Conservation (phyloP, 2,888 invertebrate genomes). For the Epirrhoe alternata region DNA sequence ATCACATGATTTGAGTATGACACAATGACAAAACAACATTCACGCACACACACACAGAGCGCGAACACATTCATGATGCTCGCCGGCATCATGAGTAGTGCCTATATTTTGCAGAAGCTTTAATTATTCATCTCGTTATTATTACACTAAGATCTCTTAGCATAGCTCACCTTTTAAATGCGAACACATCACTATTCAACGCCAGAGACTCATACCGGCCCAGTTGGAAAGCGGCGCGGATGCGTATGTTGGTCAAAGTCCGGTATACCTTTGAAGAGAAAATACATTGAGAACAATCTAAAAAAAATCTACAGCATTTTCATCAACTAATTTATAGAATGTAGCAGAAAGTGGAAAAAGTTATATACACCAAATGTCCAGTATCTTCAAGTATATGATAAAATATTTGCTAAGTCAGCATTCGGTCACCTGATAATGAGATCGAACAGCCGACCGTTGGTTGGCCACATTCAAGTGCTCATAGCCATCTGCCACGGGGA, state of each 20-base stretch:
- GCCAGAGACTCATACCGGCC: slow-evolving; percentile 83
- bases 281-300: not conserved
- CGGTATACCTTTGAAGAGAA: slow-evolving; percentile 57
- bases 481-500: slow-evolving; percentile 87
- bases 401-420: not conserved
- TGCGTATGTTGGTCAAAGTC: slow-evolving; percentile 82
- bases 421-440: slow-evolving; percentile 76
- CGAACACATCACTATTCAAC: slow-evolving; percentile 81
- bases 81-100: too few relatives aligned
- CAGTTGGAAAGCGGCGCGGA: slow-evolving; percentile 77
- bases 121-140: too few relatives aligned
- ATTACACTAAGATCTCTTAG: too few relatives aligned
- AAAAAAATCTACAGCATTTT: too few relatives aligned
- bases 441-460: slow-evolving; percentile 77
- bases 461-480: slow-evolving; percentile 83
- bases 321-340: too few relatives aligned
- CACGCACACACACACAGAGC: too few relatives aligned
- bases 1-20: too few relatives aligned
- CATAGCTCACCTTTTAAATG: slow-evolving; percentile 78
- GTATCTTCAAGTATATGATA: not conserved
- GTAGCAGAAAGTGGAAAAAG: not conserved
- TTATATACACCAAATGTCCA: not conserved
- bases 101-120: too few relatives aligned
- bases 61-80: too few relatives aligned
- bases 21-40: too few relatives aligned